Conservation (phyloP, 2,888 invertebrate species). For the Chrysina gloriosa region DNA sequence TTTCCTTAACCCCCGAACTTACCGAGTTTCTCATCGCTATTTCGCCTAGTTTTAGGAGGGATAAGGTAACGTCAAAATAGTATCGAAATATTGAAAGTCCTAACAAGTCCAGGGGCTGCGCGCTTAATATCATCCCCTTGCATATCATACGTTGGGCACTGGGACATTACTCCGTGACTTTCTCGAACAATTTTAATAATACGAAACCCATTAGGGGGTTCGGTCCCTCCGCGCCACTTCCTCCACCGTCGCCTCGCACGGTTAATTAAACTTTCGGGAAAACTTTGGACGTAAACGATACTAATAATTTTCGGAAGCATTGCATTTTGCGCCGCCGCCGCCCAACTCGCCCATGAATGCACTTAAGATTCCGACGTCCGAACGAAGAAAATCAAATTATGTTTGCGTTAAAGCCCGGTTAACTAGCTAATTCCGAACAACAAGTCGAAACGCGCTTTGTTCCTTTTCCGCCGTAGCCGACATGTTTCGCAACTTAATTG, state of each 20-base stretch:
- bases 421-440: slow-evolving; percentile 12
- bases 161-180: too few relatives aligned
- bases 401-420: slow-evolving; percentile 15
- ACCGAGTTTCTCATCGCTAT: too few relatives aligned
- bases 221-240: not conserved
- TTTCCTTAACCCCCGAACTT: too few relatives aligned
- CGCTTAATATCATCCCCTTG: not conserved
- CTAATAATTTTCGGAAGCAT: not conserved
- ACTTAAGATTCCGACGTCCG: not conserved
- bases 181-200: not conserved
- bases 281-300: slow-evolving; percentile 2
- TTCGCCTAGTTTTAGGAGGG: too few relatives aligned
- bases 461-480: not conserved
- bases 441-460: not conserved
- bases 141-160: not conserved
- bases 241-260: not conserved
- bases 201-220: not conserved
- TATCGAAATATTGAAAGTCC: too few relatives aligned
- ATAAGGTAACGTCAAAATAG: too few relatives aligned
- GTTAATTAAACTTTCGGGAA: slow-evolving; percentile 3
- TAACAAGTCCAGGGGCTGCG: too few relatives aligned
- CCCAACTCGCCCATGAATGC: not conserved
- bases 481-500: not conserved
- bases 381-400: slow-evolving; percentile 12
- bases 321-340: not conserved